These are phyloP conservation scores for Trissonchulus sp. DNA, from an alignment of 2,888 invertebrate species.

Conservation along the genomic window DNA sequence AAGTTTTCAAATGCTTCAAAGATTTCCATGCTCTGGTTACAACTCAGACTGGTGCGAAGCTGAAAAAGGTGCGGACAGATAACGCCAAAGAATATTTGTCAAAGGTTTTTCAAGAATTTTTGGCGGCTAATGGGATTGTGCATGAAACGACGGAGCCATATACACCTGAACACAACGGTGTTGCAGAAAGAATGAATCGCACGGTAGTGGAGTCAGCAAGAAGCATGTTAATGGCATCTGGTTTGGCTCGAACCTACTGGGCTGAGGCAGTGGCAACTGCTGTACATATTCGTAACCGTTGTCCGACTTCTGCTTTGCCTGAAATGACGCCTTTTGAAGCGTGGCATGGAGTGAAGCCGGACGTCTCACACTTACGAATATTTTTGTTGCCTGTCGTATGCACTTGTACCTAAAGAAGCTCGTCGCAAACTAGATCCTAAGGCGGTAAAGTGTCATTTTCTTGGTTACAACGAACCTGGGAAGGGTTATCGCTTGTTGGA, in stretches of 20 bases:
- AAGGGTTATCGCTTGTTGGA: conserved; percentile 34
- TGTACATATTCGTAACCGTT: conserved; percentile 31
- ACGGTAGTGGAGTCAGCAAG: conserved; percentile 29
- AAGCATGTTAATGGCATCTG: conserved; percentile 27
- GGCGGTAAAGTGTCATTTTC: conserved; percentile 25
- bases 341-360: conserved; percentile 32
- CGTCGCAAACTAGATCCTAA: conserved; percentile 32
- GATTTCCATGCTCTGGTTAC: neutral
- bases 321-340: conserved; percentile 37
- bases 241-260: conserved; percentile 32
- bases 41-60: neutral
- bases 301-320: conserved; percentile 11
- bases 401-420: conserved; percentile 30
- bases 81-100: neutral
- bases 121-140: conserved; percentile 18
- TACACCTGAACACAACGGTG: conserved; percentile 30
- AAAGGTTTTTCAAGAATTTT: conserved; percentile 24
- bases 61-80: neutral
- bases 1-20: neutral
- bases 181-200: conserved; percentile 32
- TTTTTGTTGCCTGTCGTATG: conserved; percentile 36
- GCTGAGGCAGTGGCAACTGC: conserved; percentile 35
- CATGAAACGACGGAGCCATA: conserved; percentile 31
- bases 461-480: conserved; percentile 36
- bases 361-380: too few species aligned